These are phyloP conservation scores for Heterotis niloticus DNA, from an alignment of 2,113 vertebrate genomes.

Conservation along the genomic window DNA sequence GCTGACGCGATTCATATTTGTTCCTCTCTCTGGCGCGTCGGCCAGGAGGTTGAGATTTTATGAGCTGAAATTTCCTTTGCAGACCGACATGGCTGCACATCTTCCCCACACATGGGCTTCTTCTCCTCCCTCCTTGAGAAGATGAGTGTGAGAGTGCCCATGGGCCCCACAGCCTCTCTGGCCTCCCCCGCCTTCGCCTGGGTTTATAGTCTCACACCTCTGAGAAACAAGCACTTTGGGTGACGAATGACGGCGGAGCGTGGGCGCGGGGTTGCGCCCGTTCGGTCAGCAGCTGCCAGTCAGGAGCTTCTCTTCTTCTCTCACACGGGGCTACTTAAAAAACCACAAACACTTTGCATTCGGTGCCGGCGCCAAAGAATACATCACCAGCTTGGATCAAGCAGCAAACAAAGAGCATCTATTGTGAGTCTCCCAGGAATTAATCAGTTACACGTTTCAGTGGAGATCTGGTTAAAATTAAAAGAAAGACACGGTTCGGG, in stretches of 20 bases:
- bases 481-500: slow-evolving; percentile 9
- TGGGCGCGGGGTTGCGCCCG: no score
- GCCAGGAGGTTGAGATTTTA: slow-evolving; percentile 37
- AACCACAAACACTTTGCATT: neutral
- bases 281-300: neutral
- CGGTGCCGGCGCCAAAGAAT: neutral
- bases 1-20: slow-evolving; percentile 15
- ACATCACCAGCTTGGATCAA: neutral
- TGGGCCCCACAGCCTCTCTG: no score
- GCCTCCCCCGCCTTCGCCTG: neutral
- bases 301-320: neutral
- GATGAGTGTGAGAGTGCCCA: no score
- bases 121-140: slow-evolving; percentile 6
- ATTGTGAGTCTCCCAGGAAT: neutral
- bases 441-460: neutral
- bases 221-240: neutral
- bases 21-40: neutral
- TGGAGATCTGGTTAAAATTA: neutral
- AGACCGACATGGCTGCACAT: slow-evolving; percentile 39
- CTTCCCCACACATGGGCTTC: slow-evolving; percentile 41
- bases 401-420: neutral
- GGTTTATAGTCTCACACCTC: neutral
- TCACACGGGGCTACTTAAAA: neutral
- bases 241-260: no score
- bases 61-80: slow-evolving; percentile 17